A percentile compares a stretch with the other conserved stretches of the same genome.
phyloP scores from a whole-genome alignment of 53 echinoderm and acorn worm genomes.

The Henricia sp. region DNA sequence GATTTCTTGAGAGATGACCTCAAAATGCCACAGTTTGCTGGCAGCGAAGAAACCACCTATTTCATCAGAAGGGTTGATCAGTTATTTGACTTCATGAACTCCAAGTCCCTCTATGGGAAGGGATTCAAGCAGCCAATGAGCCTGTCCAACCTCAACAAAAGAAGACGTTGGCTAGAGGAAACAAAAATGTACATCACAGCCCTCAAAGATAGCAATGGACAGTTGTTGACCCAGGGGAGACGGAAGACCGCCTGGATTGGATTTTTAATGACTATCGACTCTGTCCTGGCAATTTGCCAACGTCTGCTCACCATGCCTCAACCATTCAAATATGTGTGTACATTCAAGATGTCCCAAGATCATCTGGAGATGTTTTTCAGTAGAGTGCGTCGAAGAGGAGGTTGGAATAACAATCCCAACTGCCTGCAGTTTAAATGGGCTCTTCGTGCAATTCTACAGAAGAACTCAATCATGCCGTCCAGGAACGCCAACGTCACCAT shows the following conservation, averaged over 20 bases:
- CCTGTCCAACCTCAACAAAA: slow-evolving; percentile 24
- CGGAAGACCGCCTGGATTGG: slow-evolving; percentile 63
- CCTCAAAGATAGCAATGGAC: slow-evolving; percentile 40
- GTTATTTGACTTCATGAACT: slow-evolving; percentile 74
- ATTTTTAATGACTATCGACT: slow-evolving; percentile 62
- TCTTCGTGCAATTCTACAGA: slow-evolving; percentile 66
- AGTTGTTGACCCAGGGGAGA: slow-evolving; percentile 6
- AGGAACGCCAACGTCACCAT: slow-evolving; percentile 50
- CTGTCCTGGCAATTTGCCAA: slow-evolving; percentile 54
- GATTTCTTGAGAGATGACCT: slow-evolving; percentile 67
- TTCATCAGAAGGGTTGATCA: slow-evolving; percentile 69
- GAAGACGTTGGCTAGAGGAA: slow-evolving; percentile 59
- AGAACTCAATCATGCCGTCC: slow-evolving; percentile 47
- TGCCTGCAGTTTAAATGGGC: slow-evolving; percentile 74
- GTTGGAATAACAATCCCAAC: slow-evolving; percentile 68
- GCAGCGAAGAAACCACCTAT: slow-evolving; percentile 69
- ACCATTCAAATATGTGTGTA: slow-evolving; percentile 63
- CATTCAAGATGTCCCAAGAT: slow-evolving; percentile 73
- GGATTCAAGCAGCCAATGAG: slow-evolving; percentile 66
- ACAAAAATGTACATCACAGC: slow-evolving; percentile 56
- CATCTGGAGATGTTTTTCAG: slow-evolving; percentile 72
- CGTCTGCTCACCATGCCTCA: slow-evolving; percentile 56
- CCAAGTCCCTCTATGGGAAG: slow-evolving; percentile 24
- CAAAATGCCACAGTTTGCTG: slow-evolving; percentile 44
- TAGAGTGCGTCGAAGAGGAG: slow-evolving; percentile 34